Base-by-base conservation (phyloP, 2,888 invertebrate genomes). In the Diabrotica balteata region DNA sequence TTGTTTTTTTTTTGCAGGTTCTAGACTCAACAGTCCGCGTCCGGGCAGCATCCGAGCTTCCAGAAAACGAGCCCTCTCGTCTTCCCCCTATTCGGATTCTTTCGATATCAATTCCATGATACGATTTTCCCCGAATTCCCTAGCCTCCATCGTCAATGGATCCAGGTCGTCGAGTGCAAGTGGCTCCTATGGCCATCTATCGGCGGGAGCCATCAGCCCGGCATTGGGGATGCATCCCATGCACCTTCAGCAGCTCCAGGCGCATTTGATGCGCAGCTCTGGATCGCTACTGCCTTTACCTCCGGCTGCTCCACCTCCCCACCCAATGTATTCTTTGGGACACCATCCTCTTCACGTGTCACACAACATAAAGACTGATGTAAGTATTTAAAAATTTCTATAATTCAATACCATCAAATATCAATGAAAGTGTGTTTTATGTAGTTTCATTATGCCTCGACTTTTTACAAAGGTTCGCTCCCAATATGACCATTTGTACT, bases 21-120 rank as follows among this genome's bases (percentile, higher is more conserved):
- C 90, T 10, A 87, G 92, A 71, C 83, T 92, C 70, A 90, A 90
- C 74, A 92, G 92, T 82, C 92, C 93, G 7, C 80, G 84, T 45
- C 82, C 83, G 50, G 77, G 83, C 42, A 83, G 83, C 74, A 76
- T 87, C 63, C 83, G 87, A 42, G 85, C 86, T 68, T 89, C 91
- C 63, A 90, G 97, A 51, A 98, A 98, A 83, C 88, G 98, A 72
- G 96, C 97, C 0, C 88, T 97, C 2, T 97, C 97, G 67, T 95
- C 95, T 82, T 97, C 97, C 10, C 95, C 94, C 0, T 97, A 97
- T 83, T 96, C 97, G 0, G 97, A 97, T 76, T 95, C 95, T 66
- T 93, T 97, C 74, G 97, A 98, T 86, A 90, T 98, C 80, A 96
- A 96, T 80, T 96, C 96, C 63, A 93, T 98, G 88, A 97, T 98